Percentiles rank a stretch among this genome's conserved stretches.
These are phyloP conservation scores for Punctoribates punctum DNA, from an alignment of 2,888 invertebrate species.

Conservation along the genomic window DNA sequence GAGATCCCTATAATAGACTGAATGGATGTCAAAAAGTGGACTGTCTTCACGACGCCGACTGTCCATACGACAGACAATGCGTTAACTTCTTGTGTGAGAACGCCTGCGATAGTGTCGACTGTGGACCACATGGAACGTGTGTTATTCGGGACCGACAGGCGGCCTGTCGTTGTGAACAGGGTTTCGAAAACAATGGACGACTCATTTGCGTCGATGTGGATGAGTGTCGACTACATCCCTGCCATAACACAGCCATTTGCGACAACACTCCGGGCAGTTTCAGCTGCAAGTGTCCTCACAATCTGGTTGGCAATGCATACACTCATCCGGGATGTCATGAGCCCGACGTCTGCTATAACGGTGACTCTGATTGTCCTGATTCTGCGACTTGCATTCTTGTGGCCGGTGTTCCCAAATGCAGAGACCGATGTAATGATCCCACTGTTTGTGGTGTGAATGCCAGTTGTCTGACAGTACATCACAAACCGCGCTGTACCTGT, in stretches of 20 bases:
- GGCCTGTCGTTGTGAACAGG: constrained; percentile 69
- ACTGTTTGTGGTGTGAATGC: constrained; percentile 48
- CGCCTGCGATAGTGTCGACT: constrained; percentile 57
- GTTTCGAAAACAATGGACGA: constrained; percentile 63
- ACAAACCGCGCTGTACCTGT: constrained; percentile 62
- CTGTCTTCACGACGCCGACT: constrained; percentile 79
- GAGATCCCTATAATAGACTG: constrained; percentile 47
- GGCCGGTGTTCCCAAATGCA: constrained; percentile 71
- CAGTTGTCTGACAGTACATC: constrained; percentile 48
- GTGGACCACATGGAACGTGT: constrained; percentile 73
- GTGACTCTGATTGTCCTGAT: constrained; percentile 50
- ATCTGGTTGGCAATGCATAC: constrained; percentile 50
- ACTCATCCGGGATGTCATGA: constrained; percentile 58
- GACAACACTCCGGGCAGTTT: constrained; percentile 70
- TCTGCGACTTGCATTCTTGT: constrained; percentile 70
- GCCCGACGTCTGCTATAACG: constrained; percentile 51
- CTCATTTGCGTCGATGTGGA: constrained; percentile 59
- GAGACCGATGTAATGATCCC: constrained; percentile 52
- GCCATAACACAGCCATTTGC: constrained; percentile 82
- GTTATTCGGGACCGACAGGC: constrained; percentile 67
- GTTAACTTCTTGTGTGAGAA: constrained; percentile 58
- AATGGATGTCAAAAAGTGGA: constrained; percentile 59
- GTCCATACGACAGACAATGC: constrained; percentile 78
- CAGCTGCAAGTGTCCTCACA: constrained; percentile 48
- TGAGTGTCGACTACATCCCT: constrained; percentile 67